These are phyloP conservation scores for Tachina lurida DNA, from an alignment of 2,888 invertebrate genomes.

Conservation along the genomic window DNA sequence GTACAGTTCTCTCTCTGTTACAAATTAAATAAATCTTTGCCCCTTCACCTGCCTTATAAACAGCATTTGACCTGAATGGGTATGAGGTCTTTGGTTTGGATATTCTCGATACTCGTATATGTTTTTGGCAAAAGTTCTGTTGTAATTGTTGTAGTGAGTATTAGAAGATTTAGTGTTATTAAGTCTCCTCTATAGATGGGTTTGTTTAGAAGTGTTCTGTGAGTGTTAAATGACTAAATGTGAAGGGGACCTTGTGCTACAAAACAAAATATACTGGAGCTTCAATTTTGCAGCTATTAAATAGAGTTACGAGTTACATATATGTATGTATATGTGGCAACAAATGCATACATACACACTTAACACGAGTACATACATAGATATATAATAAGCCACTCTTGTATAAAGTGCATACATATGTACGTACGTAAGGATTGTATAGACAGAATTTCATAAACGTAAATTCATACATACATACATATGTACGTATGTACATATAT, in stretches of 20 bases:
- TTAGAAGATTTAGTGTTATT: slow-evolving; percentile 18
- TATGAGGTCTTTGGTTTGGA: slow-evolving; percentile 17
- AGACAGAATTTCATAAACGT: too few species aligned
- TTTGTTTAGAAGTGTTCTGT: background rate
- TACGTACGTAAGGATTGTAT: too few species aligned
- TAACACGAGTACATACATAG: background rate
- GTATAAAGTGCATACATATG: background rate
- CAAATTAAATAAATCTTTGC: slow-evolving; percentile 42
- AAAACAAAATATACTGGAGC: slow-evolving; percentile 47
- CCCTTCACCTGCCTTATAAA: slow-evolving; percentile 21
- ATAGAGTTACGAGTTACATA: slow-evolving; percentile 50
- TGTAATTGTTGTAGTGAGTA: slow-evolving; percentile 31
- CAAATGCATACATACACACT: slow-evolving; percentile 4
- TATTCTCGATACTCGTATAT: background rate
- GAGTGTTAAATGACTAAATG: slow-evolving; percentile 11
- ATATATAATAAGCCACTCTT: too few species aligned
- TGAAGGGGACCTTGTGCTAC: slow-evolving; percentile 2
- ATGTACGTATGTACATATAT: too few species aligned
- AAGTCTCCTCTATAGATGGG: slow-evolving; percentile 18
- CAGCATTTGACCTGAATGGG: background rate
- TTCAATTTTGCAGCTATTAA: slow-evolving; percentile 55
- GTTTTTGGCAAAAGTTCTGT: background rate
- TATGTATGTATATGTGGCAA: slow-evolving; percentile 7
- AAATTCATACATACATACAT: background rate
- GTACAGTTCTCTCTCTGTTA: slow-evolving; percentile 32